A percentile compares a stretch with the other conserved stretches of the same genome.
These are phyloP conservation scores for Actinostola sp. DNA, from an alignment of 92 coral and sea anemone species.

Conservation along the genomic window DNA sequence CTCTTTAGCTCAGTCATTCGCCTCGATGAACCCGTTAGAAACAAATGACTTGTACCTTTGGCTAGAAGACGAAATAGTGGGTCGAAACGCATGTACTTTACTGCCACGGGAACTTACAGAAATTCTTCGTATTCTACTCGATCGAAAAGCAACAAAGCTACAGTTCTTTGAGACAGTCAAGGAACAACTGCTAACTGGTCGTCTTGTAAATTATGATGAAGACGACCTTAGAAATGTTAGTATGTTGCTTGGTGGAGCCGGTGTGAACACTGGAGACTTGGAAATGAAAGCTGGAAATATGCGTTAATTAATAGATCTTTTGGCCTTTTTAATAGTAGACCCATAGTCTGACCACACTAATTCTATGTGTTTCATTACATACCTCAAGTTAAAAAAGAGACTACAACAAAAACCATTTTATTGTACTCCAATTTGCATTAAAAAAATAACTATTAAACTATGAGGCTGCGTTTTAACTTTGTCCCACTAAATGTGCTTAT, in stretches of 20 bases:
- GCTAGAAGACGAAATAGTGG: conserved; percentile 28
- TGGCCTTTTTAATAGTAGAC: too few relatives aligned
- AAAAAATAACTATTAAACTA: too few relatives aligned
- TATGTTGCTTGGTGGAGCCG: conserved; percentile 1
- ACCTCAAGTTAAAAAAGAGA: too few relatives aligned
- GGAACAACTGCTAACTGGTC: conserved; percentile 5
- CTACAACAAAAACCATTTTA: too few relatives aligned
- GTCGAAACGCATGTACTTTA: conserved; percentile 10
- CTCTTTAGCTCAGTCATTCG: conserved; percentile 16
- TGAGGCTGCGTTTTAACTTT: too few relatives aligned
- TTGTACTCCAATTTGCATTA: too few relatives aligned
- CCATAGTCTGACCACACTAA: too few relatives aligned
- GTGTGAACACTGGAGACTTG: background rate
- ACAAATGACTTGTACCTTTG: background rate
- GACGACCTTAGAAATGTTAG: background rate
- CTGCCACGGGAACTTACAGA: conserved; percentile 8
- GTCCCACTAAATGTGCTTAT: too few relatives aligned
- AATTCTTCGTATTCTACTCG: conserved; percentile 6
- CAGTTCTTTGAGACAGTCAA: conserved; percentile 11
- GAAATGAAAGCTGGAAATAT: too few relatives aligned
- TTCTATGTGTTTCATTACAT: too few relatives aligned
- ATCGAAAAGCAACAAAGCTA: background rate
- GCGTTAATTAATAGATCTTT: too few relatives aligned
- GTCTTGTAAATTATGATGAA: background rate
- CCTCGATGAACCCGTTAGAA: background rate